Conservation (phyloP, 2,888 invertebrate species). For the Drosophila eohydei region DNA sequence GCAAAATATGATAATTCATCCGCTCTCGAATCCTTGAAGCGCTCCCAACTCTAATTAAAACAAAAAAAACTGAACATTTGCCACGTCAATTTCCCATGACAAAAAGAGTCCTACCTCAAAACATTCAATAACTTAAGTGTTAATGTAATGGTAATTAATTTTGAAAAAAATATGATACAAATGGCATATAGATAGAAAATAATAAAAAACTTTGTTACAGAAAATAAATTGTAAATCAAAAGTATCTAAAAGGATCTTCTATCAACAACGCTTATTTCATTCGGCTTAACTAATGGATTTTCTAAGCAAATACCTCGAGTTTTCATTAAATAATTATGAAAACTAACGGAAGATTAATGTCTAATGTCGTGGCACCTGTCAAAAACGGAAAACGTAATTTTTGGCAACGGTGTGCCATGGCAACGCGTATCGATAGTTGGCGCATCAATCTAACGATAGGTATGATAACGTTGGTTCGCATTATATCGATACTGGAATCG, state of each 20-base stretch:
- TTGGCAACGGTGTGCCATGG: conserved; percentile 3
- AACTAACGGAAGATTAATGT: neutral
- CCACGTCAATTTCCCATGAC: neutral
- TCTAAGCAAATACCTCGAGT: neutral
- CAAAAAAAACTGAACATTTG: neutral
- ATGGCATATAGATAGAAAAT: neutral
- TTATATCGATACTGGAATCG: conserved; percentile 49
- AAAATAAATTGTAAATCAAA: neutral
- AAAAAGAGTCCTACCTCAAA: neutral
- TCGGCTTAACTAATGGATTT: neutral
- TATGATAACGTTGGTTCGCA: neutral
- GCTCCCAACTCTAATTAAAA: neutral
- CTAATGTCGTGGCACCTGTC: conserved; percentile 25
- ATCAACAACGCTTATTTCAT: neutral
- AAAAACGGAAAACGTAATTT: neutral
- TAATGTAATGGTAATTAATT: neutral
- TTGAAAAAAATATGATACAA: neutral
- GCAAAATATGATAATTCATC: too few relatives aligned
- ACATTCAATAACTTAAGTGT: neutral
- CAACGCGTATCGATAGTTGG: conserved; percentile 48
- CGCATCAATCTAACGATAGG: neutral
- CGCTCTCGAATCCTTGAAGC: neutral
- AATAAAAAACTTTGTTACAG: neutral
- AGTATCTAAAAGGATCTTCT: neutral
- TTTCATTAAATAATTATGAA: neutral